Base-by-base conservation (phyloP, 2,113 vertebrate species). In the Oncorhynchus gorbuscha region DNA sequence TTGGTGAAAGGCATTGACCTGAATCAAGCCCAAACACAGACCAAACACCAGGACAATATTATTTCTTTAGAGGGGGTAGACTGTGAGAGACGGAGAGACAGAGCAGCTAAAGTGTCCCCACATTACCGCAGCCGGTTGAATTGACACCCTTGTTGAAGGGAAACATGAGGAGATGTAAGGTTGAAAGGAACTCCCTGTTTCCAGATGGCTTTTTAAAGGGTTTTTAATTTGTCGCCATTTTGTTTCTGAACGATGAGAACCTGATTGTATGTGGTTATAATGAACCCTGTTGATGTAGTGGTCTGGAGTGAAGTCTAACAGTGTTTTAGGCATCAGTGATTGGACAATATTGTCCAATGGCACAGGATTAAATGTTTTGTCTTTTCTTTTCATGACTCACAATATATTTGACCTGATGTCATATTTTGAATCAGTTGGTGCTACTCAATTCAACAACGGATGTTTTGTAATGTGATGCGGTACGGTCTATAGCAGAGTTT, bases 1-100 rank as follows among this genome's bases (percentile, higher is more conserved):
- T 94, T 94, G 93, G 91, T 91, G 89, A 91, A 95, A 94, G 94
- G 92, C 89, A 92, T 91, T 93, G 94, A 95, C 93, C 93, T 92
- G 89, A 90, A 90, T 92, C 78, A 86, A 93, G 92, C 94, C 89
- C 92, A 94, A 39, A 39, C 35, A 9, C 35, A 39, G 35, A 39
- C 35, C 8, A 39, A 95, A 95, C 90, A 91, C 87, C 87, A 92
- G 93, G 88, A 89, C 65, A 55, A 79, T 93, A 92, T 95, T 94
- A 92, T 95, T 94, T 94, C 93, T 92, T 86, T 86, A 89, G 87
- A 92, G 76, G 76, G 81, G 35, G 69, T 77, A 72, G 87, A 78
- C 76, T 14, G 85, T 14, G 85, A 84, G 35, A 83, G 85, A 30
- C 74, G 75, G 84, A 64, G n/a, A 9, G 6, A 24, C 20, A 22